A percentile compares a stretch with the other conserved stretches of the same genome.
These are phyloP conservation scores for Ectemnius cavifrons DNA, from an alignment of 2,888 invertebrate species.

Conservation along the genomic window DNA sequence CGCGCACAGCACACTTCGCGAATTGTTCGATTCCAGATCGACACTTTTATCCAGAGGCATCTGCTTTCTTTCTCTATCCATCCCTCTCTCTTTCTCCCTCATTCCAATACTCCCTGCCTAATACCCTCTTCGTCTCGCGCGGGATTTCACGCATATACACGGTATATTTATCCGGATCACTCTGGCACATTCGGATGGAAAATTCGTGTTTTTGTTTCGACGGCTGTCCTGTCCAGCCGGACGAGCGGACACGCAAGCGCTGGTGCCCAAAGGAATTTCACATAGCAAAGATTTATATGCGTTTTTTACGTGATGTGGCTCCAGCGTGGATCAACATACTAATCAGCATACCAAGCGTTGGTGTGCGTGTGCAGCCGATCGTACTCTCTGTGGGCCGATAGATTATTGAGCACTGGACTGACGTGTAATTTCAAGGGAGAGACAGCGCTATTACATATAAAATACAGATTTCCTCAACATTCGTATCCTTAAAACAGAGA, in stretches of 20 bases:
- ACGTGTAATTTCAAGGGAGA: neutral
- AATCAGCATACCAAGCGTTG: constrained; percentile 11
- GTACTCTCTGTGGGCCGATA: neutral
- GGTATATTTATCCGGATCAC: constrained; percentile 32
- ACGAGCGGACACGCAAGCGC: neutral
- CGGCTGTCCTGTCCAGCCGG: constrained; percentile 12
- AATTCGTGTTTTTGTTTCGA: constrained; percentile 51
- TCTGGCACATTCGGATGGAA: constrained; percentile 45
- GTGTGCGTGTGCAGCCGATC: constrained; percentile 15
- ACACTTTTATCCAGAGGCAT: constrained; percentile 42
- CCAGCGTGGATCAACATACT: constrained; percentile 39
- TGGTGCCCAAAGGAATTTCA: constrained; percentile 10
- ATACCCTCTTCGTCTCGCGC: too few relatives aligned
- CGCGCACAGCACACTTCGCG: constrained; percentile 33
- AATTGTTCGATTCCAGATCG: constrained; percentile 40
- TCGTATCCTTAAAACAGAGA: neutral
- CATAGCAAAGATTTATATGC: constrained; percentile 38
- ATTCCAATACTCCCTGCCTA: too few relatives aligned
- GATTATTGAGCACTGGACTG: neutral
- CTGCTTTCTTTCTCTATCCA: neutral
- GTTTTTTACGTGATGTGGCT: constrained; percentile 40
- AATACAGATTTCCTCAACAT: neutral
- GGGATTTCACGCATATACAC: neutral
- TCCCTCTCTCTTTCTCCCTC: too few relatives aligned
- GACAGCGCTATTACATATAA: neutral